Base-by-base conservation (phyloP, 2,888 invertebrate genomes). In the Tridacna crocea region DNA sequence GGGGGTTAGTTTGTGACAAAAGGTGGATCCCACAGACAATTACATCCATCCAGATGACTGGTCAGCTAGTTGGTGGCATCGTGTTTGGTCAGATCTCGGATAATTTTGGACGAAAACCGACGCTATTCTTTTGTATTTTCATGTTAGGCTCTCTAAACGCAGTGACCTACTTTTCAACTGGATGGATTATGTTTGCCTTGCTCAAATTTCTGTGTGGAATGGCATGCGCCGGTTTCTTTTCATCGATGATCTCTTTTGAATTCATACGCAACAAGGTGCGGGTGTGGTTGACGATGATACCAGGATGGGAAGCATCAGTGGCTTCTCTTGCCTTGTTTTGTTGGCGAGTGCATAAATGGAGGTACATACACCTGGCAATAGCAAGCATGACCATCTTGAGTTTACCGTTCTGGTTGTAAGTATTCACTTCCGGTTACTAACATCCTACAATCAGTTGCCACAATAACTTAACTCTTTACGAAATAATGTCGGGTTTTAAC, bases 171-270 rank as follows among this genome's bases (percentile, higher is more conserved):
- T 88, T 90, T 68, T 88, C 89, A 11, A 77, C 77, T 4, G 80
- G 82, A 60, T 90, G 90, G 90, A 77, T 86, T 72, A 89, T 90
- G 88, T 90, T 90, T 72, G 83, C 90, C 0, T 84, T 63, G 11
- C 60, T 90, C 73, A 60, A 89, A 17, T 89, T 85, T 58, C 48
- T 88, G 19, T 87, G 88, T 27, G 90, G 90, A 4, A 66, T 90
- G 22, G 78, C 74, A 13, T 68, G 80, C 47, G 83, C 88, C 15
- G 84, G 83, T 6, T 77, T 83, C 27, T 82, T 84, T 63, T 63
- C 76, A 36, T 76, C 79, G 24, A n/a, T 72, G 19, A 19, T 84
- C 3, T 61, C 36, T 0, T 78, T 80, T 27, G 90, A 90, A 77
- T 89, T 85, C 68, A 80, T 90, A 72, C 80, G 86, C 36, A 84